phyloP scores from a whole-genome alignment of 1,140 invertebrate genomes.

The Drosophila bipectinata region DNA sequence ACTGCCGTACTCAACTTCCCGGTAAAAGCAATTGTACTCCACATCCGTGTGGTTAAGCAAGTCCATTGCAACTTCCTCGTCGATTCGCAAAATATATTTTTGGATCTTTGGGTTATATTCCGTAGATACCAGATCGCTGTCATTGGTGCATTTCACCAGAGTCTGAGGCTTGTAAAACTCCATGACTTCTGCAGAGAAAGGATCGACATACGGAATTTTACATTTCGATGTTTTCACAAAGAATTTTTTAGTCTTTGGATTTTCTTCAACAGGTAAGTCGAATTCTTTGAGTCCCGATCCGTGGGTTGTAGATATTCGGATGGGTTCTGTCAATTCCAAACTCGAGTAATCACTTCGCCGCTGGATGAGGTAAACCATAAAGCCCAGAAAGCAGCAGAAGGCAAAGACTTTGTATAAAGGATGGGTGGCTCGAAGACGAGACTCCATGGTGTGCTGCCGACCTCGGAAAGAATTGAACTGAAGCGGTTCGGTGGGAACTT shows the following conservation, averaged over 20 bases:
- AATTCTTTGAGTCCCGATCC: too few relatives aligned
- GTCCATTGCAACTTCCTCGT: conserved; percentile 64
- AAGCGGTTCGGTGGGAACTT: background rate
- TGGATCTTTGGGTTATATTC: conserved; percentile 45
- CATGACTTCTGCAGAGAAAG: conserved; percentile 87
- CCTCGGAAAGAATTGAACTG: conserved; percentile 8
- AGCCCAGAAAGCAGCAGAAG: conserved; percentile 7
- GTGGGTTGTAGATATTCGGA: background rate
- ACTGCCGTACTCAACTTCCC: conserved; percentile 15
- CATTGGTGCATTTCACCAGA: conserved; percentile 85
- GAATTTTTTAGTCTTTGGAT: background rate
- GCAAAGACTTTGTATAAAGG: conserved; percentile 16
- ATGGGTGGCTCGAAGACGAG: conserved; percentile 1
- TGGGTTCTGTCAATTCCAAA: background rate
- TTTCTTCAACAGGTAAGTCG: background rate
- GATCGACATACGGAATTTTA: conserved; percentile 85
- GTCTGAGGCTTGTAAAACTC: conserved; percentile 85
- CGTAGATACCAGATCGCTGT: conserved; percentile 83
- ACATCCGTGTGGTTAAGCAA: conserved; percentile 22
- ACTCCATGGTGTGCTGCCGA: conserved; percentile 22
- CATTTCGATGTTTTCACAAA: conserved; percentile 31
- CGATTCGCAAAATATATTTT: conserved; percentile 60
- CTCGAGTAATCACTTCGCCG: background rate
- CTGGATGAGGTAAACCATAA: background rate
- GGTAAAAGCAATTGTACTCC: conserved; percentile 40